A percentile compares a stretch with the other conserved stretches of the same genome.
Evolutionary conservation across 2,113 vertebrate genomes (phyloP).

Genomic region (Zosterops lateralis): DNA sequence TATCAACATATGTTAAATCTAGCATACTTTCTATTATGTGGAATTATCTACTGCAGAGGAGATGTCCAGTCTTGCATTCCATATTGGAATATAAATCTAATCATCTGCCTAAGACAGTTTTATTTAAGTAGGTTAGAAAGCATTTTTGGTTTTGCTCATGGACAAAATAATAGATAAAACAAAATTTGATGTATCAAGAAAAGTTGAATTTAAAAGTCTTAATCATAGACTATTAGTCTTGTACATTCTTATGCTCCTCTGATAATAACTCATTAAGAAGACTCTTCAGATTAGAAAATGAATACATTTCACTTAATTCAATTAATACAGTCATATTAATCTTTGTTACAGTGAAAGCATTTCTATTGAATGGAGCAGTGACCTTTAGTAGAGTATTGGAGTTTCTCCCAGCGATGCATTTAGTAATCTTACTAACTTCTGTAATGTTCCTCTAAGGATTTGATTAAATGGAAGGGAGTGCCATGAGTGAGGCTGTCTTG

Average conservation of each 20-base stretch:
- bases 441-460: neutral
- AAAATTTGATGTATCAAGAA: neutral
- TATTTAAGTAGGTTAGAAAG: neutral
- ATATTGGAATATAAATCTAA: neutral
- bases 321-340: conserved; percentile 15
- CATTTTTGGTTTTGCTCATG: neutral
- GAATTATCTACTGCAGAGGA: neutral
- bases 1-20: conserved; percentile 1
- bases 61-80: neutral
- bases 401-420: neutral
- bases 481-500: neutral
- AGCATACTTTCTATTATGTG: neutral
- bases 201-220: neutral
- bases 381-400: neutral
- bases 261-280: neutral
- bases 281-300: neutral
- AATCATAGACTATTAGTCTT: neutral
- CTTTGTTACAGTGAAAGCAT: neutral
- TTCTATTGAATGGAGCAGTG: neutral
- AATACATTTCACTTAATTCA: conserved; percentile 30
- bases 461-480: neutral
- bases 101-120: neutral
- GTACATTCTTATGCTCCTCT: neutral
- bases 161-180: neutral
- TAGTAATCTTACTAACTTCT: neutral